Conservation (phyloP, 2,113 vertebrate genomes). For the Cepphus grylle region DNA sequence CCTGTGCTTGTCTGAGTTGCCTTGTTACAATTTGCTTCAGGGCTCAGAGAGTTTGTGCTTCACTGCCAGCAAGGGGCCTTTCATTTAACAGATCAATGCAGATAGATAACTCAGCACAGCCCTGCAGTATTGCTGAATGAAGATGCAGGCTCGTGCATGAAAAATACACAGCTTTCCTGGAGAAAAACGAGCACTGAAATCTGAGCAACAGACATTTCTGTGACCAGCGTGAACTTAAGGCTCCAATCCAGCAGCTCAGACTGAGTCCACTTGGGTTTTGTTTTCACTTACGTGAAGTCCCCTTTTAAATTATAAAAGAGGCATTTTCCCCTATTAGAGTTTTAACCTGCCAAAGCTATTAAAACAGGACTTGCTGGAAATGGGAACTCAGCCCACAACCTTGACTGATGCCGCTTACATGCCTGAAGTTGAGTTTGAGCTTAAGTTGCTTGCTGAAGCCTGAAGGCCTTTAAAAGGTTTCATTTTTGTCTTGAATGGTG, state of each 20-base stretch:
- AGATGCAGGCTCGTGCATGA: neutral
- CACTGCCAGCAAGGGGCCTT: neutral
- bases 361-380: neutral
- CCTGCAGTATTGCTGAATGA: neutral
- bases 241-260: neutral
- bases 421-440: neutral
- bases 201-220: neutral
- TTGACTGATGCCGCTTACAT: neutral
- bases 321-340: neutral
- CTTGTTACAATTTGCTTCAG: neutral
- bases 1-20: neutral
- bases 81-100: conserved; percentile 35
- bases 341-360: neutral
- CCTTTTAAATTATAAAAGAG: neutral
- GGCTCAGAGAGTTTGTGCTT: conserved; percentile 6
- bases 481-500: neutral
- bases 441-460: neutral
- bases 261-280: neutral
- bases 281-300: neutral
- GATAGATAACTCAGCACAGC: conserved; percentile 13
- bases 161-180: neutral
- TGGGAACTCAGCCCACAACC: neutral
- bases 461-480: neutral
- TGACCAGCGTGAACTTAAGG: neutral
- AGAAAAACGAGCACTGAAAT: neutral